Evolutionary conservation across 2,888 invertebrate species (phyloP).

Genomic region (Noctua janthe): DNA sequence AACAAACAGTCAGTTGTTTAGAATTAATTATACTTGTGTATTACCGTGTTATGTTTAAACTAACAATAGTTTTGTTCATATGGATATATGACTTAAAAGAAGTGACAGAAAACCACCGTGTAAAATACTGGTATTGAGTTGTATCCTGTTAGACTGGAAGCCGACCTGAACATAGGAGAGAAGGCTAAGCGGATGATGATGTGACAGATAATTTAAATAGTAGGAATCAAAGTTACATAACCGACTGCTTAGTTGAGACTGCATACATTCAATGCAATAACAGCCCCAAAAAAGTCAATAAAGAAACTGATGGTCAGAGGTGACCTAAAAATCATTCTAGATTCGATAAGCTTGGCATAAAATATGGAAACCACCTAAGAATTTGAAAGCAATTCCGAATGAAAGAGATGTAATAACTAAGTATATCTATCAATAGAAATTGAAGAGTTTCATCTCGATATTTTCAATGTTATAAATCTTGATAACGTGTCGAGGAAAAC

Average conservation of each 20-base stretch:
- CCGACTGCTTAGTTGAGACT: background rate
- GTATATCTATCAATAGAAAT: background rate
- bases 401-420: background rate
- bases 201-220: background rate
- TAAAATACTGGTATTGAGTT: background rate
- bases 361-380: background rate
- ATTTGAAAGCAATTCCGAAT: background rate
- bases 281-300: background rate
- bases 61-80: background rate
- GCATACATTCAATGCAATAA: background rate
- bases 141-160: background rate
- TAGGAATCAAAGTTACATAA: background rate
- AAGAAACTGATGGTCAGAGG: background rate
- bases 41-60: background rate
- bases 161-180: background rate
- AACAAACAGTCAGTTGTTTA: conserved; percentile 20
- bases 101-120: background rate
- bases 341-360: background rate
- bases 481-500: background rate
- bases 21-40: conserved; percentile 30
- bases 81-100: background rate
- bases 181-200: background rate
- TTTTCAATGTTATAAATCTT: conserved; percentile 5
- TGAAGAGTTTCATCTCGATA: conserved; percentile 1
- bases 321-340: background rate